Percentiles rank a stretch among this genome's conserved stretches.
These are phyloP conservation scores for Sussaba pulchella DNA, from an alignment of 2,888 invertebrate genomes.

Conservation along the genomic window DNA sequence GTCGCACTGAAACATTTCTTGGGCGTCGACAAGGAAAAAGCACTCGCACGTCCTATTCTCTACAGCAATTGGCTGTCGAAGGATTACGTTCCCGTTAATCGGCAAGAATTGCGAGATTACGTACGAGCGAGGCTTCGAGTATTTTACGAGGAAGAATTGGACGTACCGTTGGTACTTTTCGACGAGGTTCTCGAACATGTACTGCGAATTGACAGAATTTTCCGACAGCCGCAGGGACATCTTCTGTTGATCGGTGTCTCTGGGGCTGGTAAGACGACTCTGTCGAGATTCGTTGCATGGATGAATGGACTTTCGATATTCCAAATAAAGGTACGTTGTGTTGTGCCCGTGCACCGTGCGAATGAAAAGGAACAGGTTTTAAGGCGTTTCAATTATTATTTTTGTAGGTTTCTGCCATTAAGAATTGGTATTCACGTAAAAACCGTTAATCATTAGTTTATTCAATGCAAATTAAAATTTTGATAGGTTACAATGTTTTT, in stretches of 20 bases:
- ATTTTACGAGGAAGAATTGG: conserved; percentile 99
- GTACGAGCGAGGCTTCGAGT: conserved; percentile 98
- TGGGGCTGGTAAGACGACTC: conserved; percentile 99
- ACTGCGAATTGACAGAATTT: conserved; percentile 98
- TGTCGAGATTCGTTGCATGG: conserved; percentile 99
- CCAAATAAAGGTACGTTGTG: conserved; percentile 94
- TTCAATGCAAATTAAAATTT: too few species aligned
- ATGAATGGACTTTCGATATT: conserved; percentile 99
- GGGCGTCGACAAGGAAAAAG: conserved; percentile 92
- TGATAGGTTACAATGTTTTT: too few species aligned
- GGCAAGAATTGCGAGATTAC: conserved; percentile 97
- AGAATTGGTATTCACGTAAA: too few species aligned
- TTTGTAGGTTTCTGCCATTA: too few species aligned
- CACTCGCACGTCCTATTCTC: conserved; percentile 96
- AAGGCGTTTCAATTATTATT: too few species aligned
- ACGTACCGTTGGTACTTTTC: conserved; percentile 98
- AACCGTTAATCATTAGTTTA: too few species aligned
- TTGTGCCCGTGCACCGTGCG: too few species aligned
- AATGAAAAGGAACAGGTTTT: too few species aligned
- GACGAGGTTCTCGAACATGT: conserved; percentile 99
- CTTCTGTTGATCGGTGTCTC: conserved; percentile 98
- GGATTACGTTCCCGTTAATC: conserved; percentile 98
- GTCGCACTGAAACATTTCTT: conserved; percentile 98
- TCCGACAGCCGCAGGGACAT: conserved; percentile 99
- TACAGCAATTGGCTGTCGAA: conserved; percentile 99